Evolutionary conservation across 2,888 invertebrate genomes (phyloP), one percentile per base, ranked within the genome.

Genomic region (Sacculina carcini): DNA sequence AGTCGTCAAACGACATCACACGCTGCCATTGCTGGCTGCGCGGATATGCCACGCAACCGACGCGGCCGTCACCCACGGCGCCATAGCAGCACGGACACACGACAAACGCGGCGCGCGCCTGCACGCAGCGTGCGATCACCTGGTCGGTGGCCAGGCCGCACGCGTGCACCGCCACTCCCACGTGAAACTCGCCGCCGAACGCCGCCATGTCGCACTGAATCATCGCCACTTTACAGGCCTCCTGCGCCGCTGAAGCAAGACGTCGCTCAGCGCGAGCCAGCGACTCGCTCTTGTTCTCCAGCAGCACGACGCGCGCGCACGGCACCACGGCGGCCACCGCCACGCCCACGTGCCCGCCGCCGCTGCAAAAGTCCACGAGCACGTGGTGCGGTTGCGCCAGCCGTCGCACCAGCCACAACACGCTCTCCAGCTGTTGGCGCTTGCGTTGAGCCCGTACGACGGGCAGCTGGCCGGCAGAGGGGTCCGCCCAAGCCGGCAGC

Each of bases 11-110:
- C 19, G 61, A 54, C 5, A 64, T 19, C 21, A 55, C 39, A 21
- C 59, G 54, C 9, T 53, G 52, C 53, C 64, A 64, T 19, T 54
- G 48, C 44, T 56, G 50, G 64, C 89, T 90, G 56, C 83, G 70
- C 0, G 92, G 90, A 66, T 89, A 92, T 0, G 69, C 68, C 46
- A 90, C 68, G 58, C 78, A 74, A 58, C 83, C 77, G 59, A 84
- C 85, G n/a, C n/a, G n/a, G n/a, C n/a, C n/a, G 55, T 77, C 72
- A 64, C 79, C 79, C 14, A 92, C 72, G 3, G 79, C 78, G 32
- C 92, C 92, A 66, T 92, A 92, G 63, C 92, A 92, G 64, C 94
- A 94, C 0, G 92, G 92, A 61, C 86, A 87, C 50, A 84, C 72
- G 1, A 89, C 79, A 69, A 92, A 89, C 56, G 78, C 73, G 0